A percentile compares a stretch with the other conserved stretches of the same genome.
Conservation (phyloP, 1,140 invertebrate species). For the Pinna nobilis region DNA sequence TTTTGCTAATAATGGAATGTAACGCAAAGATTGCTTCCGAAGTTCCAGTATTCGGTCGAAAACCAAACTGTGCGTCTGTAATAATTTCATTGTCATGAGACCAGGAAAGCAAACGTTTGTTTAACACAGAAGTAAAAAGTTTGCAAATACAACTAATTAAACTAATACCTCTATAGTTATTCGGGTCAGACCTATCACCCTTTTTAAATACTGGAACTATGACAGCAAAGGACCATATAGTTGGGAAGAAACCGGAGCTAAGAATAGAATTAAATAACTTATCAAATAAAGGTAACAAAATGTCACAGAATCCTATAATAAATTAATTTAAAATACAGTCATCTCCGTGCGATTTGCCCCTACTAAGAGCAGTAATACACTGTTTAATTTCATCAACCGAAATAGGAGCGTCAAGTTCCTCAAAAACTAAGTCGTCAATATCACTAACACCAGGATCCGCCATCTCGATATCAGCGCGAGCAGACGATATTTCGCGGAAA, state of each 20-base stretch:
- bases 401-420: too few species aligned
- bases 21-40: constrained; percentile 33
- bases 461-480: too few species aligned
- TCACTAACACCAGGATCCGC: too few species aligned
- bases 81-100: constrained; percentile 22
- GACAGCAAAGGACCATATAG: constrained; percentile 13
- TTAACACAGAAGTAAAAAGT: constrained; percentile 34
- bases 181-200: too few species aligned
- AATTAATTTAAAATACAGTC: constrained; percentile 17
- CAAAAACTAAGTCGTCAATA: too few species aligned
- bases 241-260: constrained; percentile 9
- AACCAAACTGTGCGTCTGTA: constrained; percentile 39
- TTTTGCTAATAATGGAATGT: constrained; percentile 23
- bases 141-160: constrained; percentile 30
- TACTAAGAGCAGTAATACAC: too few species aligned
- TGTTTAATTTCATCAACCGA: too few species aligned
- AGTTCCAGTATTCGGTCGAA: constrained; percentile 25
- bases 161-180: constrained; percentile 33
- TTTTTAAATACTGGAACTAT: constrained; percentile 38
- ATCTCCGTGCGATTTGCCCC: neutral
- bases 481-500: too few species aligned
- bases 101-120: constrained; percentile 32
- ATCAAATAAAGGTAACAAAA: constrained; percentile 1
- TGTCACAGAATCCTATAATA: neutral
- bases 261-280: constrained; percentile 33